These are phyloP conservation scores for Cyclura pinguis DNA, from an alignment of 2,797 vertebrate genomes.

Conservation along the genomic window DNA sequence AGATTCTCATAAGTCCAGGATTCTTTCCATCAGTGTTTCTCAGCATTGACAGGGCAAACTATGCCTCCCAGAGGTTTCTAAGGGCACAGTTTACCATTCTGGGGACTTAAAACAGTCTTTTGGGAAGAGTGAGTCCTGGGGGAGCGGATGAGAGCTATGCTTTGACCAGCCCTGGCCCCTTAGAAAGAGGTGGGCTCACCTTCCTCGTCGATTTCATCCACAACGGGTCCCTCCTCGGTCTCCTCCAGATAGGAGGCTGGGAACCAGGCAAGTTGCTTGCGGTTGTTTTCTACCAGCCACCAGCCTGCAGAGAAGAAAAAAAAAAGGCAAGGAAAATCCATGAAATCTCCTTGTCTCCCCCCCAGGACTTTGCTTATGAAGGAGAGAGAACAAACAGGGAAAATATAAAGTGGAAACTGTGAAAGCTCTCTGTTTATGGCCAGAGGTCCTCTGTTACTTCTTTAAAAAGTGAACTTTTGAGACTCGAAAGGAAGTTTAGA, in stretches of 20 bases:
- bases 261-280: slow-evolving; percentile 90
- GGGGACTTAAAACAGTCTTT: too few species aligned
- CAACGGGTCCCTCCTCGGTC: slow-evolving; percentile 47
- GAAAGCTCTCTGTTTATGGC: neutral
- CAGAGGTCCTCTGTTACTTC: neutral
- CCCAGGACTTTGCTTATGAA: neutral
- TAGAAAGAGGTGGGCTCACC: slow-evolving; percentile 57
- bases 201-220: slow-evolving; percentile 49
- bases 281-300: slow-evolving; percentile 93
- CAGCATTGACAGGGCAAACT: too few species aligned
- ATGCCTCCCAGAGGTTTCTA: too few species aligned
- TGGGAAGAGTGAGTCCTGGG: neutral
- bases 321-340: neutral
- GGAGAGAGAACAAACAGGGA: neutral
- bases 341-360: neutral
- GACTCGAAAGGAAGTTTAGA: neutral
- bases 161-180: neutral
- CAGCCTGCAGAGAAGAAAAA: slow-evolving; percentile 83
- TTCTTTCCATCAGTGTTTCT: neutral
- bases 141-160: too few species aligned
- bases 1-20: too few species aligned
- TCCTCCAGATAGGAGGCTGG: slow-evolving; percentile 90
- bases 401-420: neutral
- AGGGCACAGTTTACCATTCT: too few species aligned
- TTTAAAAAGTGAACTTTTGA: neutral